phyloP scores from a whole-genome alignment of 2,113 vertebrate species.

The Glaucomys volans region DNA sequence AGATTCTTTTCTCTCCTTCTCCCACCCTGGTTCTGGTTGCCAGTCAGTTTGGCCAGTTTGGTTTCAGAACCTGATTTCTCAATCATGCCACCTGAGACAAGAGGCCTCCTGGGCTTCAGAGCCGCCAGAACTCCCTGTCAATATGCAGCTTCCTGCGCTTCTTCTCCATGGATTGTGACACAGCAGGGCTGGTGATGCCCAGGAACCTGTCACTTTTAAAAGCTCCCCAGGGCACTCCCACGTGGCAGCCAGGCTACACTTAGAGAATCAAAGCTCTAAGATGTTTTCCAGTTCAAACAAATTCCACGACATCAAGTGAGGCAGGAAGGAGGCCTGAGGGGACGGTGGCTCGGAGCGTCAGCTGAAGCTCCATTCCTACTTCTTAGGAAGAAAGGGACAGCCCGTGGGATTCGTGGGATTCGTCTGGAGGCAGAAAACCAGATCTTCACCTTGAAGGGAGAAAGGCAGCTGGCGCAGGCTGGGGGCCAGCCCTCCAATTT shows the following conservation, averaged over 20 bases:
- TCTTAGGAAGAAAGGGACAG: background rate
- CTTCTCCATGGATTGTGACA: background rate
- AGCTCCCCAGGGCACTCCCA: background rate
- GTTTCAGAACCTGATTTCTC: background rate
- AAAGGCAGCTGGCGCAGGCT: background rate
- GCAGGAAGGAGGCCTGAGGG: background rate
- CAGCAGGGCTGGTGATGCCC: background rate
- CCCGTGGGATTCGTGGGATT: conserved; percentile 21
- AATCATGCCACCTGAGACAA: no score
- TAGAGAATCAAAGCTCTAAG: background rate
- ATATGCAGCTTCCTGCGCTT: no score
- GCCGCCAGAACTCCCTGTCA: no score
- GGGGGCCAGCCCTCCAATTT: background rate
- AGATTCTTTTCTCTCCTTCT: background rate
- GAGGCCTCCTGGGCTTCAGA: no score
- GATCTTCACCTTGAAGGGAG: conserved; percentile 46
- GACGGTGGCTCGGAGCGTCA: no score
- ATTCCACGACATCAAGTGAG: fast-evolving
- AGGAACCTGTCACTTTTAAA: background rate
- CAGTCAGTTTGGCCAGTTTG: background rate
- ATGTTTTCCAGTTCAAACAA: background rate
- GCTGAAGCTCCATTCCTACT: background rate
- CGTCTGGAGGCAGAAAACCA: conserved; percentile 12
- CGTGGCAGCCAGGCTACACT: background rate
- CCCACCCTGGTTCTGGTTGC: background rate